These are phyloP conservation scores for Drosophila mayaguana DNA, from an alignment of 2,888 invertebrate genomes.

Conservation along the genomic window DNA sequence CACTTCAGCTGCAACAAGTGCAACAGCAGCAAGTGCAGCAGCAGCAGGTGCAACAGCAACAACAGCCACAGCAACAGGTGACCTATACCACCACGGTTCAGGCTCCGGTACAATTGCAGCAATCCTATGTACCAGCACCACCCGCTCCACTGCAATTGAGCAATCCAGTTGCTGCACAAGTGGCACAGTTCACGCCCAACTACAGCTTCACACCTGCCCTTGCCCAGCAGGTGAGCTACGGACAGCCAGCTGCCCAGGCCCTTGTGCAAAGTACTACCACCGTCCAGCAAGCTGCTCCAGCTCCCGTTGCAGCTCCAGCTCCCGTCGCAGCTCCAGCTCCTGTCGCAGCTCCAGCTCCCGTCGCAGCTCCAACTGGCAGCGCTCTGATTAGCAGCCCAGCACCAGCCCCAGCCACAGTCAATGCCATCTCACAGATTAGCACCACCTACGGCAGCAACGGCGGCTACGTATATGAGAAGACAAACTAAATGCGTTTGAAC, in stretches of 20 bases:
- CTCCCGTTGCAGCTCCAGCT: constrained; percentile 17
- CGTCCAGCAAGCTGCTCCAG: constrained; percentile 23
- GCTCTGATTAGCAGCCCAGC: constrained; percentile 20
- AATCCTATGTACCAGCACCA: constrained; percentile 13
- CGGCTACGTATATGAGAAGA: constrained; percentile 73
- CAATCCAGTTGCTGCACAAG: constrained; percentile 16
- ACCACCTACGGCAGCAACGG: constrained; percentile 76
- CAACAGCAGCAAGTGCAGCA: constrained; percentile 14
- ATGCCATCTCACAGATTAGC: constrained; percentile 35
- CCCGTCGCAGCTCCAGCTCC: constrained; percentile 18
- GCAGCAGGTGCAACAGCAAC: constrained; percentile 14
- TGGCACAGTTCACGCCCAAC: constrained; percentile 31
- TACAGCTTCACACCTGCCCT: constrained; percentile 24
- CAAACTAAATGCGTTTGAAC: constrained; percentile 52
- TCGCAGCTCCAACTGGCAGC: constrained; percentile 16
- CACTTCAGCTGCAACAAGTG: background rate
- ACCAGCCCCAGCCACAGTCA: constrained; percentile 3
- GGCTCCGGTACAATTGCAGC: constrained; percentile 34
- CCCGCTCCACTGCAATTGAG: constrained; percentile 22
- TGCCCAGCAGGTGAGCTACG: constrained; percentile 29
- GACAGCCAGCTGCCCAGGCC: constrained; percentile 33
- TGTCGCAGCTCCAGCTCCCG: constrained; percentile 20
- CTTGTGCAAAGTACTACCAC: constrained; percentile 12
- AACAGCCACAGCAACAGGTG: constrained; percentile 2
- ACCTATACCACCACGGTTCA: constrained; percentile 26